phyloP scores from a whole-genome alignment of 2,797 vertebrate species.

The Enteromius radiatus region DNA sequence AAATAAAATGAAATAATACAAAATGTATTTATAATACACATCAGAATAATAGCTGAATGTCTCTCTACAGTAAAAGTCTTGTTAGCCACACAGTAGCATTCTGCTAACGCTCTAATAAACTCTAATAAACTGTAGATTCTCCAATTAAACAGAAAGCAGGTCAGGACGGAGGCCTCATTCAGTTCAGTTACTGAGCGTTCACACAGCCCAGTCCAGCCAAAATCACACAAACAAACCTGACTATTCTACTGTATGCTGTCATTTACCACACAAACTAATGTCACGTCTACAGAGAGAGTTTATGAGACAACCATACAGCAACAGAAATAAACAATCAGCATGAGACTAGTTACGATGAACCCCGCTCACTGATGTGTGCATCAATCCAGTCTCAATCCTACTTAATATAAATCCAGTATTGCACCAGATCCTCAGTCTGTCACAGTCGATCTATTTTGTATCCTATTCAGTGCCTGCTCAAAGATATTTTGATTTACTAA shows the following conservation, averaged over 20 bases:
- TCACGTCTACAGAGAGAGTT: neutral
- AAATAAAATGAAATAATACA: too few species aligned
- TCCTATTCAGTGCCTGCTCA: neutral
- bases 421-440: neutral
- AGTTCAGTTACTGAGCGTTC: neutral
- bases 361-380: neutral
- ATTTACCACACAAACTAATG: neutral
- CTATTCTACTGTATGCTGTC: neutral
- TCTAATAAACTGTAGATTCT: neutral
- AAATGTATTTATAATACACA: too few species aligned
- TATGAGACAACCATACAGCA: neutral
- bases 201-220: neutral
- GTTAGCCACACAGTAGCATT: neutral
- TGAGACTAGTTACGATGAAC: neutral
- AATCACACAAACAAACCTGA: neutral
- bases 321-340: neutral
- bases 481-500: neutral
- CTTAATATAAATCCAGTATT: neutral
- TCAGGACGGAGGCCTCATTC: neutral
- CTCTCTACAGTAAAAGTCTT: constrained; percentile 4
- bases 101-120: constrained; percentile 28
- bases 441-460: neutral
- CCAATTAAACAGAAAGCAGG: constrained; percentile 30
- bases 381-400: neutral
- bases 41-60: neutral